Base-by-base conservation (phyloP, 2,797 vertebrate genomes). In the Malurus splendens region DNA sequence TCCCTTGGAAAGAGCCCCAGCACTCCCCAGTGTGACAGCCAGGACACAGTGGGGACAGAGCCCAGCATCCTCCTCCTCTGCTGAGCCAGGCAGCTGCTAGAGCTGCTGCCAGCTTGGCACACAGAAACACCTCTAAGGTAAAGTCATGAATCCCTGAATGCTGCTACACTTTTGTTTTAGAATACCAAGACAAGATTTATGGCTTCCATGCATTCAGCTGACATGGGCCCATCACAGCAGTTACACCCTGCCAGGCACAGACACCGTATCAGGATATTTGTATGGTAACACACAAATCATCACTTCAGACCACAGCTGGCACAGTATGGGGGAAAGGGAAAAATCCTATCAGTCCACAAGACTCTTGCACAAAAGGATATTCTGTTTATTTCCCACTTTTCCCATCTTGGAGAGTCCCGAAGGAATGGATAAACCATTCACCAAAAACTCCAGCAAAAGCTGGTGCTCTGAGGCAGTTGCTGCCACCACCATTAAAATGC, bases 181-280 rank as follows among this genome's bases (percentile, higher is more conserved):
- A 54, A 75, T 28, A 60, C 7, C 18, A 59, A 50, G 16, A n/a
- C 18, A 30, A 72, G 47, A 39, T 59, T 77, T 57, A 12, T 5
- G 23, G 14, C 30, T 54, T 39, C 12, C 39, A 12, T 18, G 1
- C 6, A 0, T 6, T 30, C 51, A 59, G 36, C 32, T 70, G 44
- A 33, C n/a, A 38, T 0, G 3, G 9, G 8, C 44, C 60, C 6
- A 0, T 9, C 9, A 17, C 65, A 47, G 27, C 50, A 65, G 2
- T 20, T 64, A 15, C 0, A 6, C 11, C 30, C 41, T 10, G 36
- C 18, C 8, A n/a, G 8, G 18, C 12, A 19, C 24, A 41, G 2
- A 3, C 1, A 1, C 24, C 12, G 1, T 3, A 15, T 14, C 19
- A n/a, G 27, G 17, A 52, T 19, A 28, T 41, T 24, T 18, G 7